Evolutionary conservation across 2,888 invertebrate genomes (phyloP).

Genomic region (Synanthedon myopaeformis): DNA sequence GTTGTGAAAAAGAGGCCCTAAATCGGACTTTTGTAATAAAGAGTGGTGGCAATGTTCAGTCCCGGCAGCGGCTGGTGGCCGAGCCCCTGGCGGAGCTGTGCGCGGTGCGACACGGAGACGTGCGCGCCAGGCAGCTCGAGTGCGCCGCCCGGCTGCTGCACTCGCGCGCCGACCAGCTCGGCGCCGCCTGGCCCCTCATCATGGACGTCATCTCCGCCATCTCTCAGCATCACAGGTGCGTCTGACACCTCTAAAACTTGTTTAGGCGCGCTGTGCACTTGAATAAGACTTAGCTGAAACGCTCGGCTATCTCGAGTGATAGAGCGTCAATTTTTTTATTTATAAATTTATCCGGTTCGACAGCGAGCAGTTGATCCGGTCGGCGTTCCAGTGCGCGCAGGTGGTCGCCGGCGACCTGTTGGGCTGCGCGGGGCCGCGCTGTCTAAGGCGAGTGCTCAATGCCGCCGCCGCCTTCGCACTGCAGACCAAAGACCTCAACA

Average conservation of each 20-base stretch:
- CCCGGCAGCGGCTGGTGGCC: slow-evolving; percentile 85
- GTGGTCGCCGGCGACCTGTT: slow-evolving; percentile 95
- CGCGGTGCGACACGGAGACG: slow-evolving; percentile 90
- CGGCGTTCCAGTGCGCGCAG: slow-evolving; percentile 96
- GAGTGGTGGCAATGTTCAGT: slow-evolving; percentile 37
- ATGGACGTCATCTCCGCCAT: slow-evolving; percentile 96
- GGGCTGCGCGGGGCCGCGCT: slow-evolving; percentile 88
- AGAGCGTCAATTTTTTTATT: too few relatives aligned
- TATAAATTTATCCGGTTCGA: slow-evolving; percentile 9
- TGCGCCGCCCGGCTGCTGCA: slow-evolving; percentile 94
- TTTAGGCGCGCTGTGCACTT: too few relatives aligned
- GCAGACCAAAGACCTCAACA: slow-evolving; percentile 96
- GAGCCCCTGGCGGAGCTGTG: slow-evolving; percentile 94
- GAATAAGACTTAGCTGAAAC: too few relatives aligned
- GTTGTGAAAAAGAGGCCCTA: too few relatives aligned
- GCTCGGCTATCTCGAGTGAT: too few relatives aligned
- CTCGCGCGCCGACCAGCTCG: slow-evolving; percentile 89
- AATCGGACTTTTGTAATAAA: neutral
- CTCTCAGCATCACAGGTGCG: slow-evolving; percentile 89
- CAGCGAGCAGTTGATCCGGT: slow-evolving; percentile 90
- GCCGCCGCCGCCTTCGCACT: slow-evolving; percentile 96
- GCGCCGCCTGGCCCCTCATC: slow-evolving; percentile 95
- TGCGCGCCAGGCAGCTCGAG: slow-evolving; percentile 93
- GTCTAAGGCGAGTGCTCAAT: slow-evolving; percentile 89
- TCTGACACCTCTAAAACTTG: too few relatives aligned